phyloP scores from a whole-genome alignment of 1,140 invertebrate genomes.

The Drosophila malerkotliana region DNA sequence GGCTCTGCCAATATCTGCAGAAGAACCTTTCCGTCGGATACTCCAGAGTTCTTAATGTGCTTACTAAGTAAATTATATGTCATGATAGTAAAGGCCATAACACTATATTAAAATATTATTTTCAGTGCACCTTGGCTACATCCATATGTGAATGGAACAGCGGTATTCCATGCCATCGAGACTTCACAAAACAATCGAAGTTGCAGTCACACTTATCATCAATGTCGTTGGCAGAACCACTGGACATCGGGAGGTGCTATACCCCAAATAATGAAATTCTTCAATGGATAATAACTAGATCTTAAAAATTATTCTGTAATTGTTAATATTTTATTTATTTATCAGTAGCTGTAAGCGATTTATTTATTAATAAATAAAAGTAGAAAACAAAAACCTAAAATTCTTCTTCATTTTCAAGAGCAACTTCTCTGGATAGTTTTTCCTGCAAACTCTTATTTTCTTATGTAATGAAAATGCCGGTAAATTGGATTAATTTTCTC shows the following conservation, averaged over 20 bases:
- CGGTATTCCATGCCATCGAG: slow-evolving; percentile 58
- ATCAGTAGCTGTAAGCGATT: not conserved
- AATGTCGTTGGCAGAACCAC: slow-evolving; percentile 39
- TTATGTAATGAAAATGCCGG: slow-evolving; percentile 26
- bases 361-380: slow-evolving; percentile 6
- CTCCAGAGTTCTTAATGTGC: slow-evolving; percentile 45
- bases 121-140: slow-evolving; percentile 51
- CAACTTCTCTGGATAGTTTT: not conserved
- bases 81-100: not conserved
- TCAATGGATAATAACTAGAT: slow-evolving; percentile 24
- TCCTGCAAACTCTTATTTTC: not conserved
- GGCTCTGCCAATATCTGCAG: slow-evolving; percentile 67
- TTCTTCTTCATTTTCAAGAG: not conserved
- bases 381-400: not conserved
- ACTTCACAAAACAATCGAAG: slow-evolving; percentile 32
- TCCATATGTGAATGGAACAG: slow-evolving; percentile 49
- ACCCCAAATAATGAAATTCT: slow-evolving; percentile 33
- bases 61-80: slow-evolving; percentile 41
- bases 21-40: slow-evolving; percentile 26
- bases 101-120: not conserved
- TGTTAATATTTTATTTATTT: slow-evolving; percentile 35
- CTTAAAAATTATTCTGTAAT: not conserved
- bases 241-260: slow-evolving; percentile 11
- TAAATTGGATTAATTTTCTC: slow-evolving; percentile 26
- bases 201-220: slow-evolving; percentile 41